These are phyloP conservation scores for Palythoa grandiflora DNA, from an alignment of 92 coral and sea anemone species.

Conservation along the genomic window DNA sequence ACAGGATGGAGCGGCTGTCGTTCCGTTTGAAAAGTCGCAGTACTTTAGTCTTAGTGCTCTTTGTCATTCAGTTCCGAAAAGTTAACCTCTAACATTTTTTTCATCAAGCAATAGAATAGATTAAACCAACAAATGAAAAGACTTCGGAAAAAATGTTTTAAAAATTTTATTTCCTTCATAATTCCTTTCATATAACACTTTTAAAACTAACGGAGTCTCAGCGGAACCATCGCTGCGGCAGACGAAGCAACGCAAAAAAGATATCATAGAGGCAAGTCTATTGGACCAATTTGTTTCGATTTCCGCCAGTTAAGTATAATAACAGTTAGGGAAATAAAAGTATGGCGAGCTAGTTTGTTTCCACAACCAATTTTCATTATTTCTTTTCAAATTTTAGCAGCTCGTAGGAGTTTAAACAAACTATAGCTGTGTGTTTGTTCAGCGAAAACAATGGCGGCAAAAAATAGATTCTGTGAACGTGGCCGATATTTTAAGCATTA, in stretches of 20 bases:
- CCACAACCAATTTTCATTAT: conserved; percentile 36
- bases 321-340: conserved; percentile 18
- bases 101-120: not conserved
- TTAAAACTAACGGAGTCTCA: conserved; percentile 1
- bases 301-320: conserved; percentile 39
- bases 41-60: not conserved
- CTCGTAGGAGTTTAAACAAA: conserved; percentile 42
- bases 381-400: conserved; percentile 42
- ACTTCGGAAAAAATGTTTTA: not conserved
- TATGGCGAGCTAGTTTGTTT: not conserved
- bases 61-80: not conserved
- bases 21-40: not conserved
- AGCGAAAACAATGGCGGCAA: conserved; percentile 37
- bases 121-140: not conserved
- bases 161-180: not conserved
- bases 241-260: not conserved
- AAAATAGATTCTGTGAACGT: not conserved
- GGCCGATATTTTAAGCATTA: not conserved
- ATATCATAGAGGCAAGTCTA: not conserved
- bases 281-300: conserved; percentile 38
- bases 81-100: not conserved
- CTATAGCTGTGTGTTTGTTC: conserved; percentile 44
- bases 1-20: not conserved
- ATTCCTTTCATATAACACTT: not conserved
- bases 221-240: not conserved